phyloP scores from a whole-genome alignment of 2,113 vertebrate genomes.

The Seriola rivoliana region DNA sequence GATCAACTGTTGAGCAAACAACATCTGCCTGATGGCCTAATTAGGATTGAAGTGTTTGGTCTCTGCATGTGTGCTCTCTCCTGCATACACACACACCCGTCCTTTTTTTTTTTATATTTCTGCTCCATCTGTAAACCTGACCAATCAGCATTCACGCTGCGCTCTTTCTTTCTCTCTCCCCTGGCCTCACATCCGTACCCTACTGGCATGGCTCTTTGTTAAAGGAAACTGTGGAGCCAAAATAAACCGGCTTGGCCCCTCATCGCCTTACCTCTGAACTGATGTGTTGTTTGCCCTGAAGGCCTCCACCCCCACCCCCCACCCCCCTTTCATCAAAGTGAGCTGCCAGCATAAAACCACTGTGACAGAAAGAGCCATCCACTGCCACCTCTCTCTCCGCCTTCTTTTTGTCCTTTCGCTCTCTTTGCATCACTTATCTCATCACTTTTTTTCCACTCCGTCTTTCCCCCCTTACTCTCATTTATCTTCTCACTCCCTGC shows the following conservation, averaged over 20 bases:
- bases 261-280: slow-evolving; percentile 64
- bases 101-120: slow-evolving; percentile 7
- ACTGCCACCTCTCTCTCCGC: background rate
- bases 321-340: slow-evolving; percentile 64
- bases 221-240: slow-evolving; percentile 39
- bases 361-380: slow-evolving; percentile 47
- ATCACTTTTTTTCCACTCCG: background rate
- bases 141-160: slow-evolving; percentile 63
- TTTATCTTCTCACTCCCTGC: slow-evolving; percentile 9
- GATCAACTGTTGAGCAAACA: slow-evolving; percentile 75
- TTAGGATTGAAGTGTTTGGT: slow-evolving; percentile 61
- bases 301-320: slow-evolving; percentile 29
- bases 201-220: slow-evolving; percentile 38
- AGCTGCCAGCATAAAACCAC: slow-evolving; percentile 52
- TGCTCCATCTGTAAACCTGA: slow-evolving; percentile 52
- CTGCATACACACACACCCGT: background rate
- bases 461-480: background rate
- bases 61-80: background rate
- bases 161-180: slow-evolving; percentile 3
- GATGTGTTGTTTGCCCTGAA: slow-evolving; percentile 63
- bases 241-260: slow-evolving; percentile 45
- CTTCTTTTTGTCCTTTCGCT: slow-evolving; percentile 2
- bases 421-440: slow-evolving; percentile 27
- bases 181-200: slow-evolving; percentile 34
- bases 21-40: slow-evolving; percentile 76